Evolutionary conservation across 2,888 invertebrate genomes (phyloP).

Genomic region (Gastracanthus pulcherrimus): DNA sequence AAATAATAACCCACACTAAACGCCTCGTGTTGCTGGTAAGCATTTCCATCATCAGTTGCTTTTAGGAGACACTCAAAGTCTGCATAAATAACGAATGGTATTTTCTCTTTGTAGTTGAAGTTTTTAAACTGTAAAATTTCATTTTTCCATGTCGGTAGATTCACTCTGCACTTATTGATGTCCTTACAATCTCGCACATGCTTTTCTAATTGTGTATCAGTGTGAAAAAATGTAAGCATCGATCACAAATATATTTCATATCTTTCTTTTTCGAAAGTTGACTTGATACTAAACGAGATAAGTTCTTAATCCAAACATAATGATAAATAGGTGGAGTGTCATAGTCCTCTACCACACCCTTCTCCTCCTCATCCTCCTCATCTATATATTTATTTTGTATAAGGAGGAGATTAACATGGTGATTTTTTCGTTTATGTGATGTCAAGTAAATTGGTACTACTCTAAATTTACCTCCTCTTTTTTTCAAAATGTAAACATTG

Average conservation of each 20-base stretch:
- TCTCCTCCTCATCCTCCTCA: constrained; percentile 40
- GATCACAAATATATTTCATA: background rate
- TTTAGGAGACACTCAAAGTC: background rate
- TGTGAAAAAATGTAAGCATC: background rate
- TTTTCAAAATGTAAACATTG: too few species aligned
- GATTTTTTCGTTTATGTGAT: too few species aligned
- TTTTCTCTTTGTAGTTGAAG: background rate
- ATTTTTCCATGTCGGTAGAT: background rate
- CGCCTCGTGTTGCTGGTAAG: background rate
- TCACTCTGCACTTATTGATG: background rate
- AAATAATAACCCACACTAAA: too few species aligned
- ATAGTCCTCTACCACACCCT: background rate
- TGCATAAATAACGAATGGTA: too few species aligned
- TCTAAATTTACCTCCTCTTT: too few species aligned
- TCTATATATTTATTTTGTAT: too few species aligned
- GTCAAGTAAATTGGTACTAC: too few species aligned
- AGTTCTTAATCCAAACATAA: constrained; percentile 31
- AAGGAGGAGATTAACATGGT: too few species aligned
- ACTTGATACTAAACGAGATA: constrained; percentile 53
- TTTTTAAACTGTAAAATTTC: background rate
- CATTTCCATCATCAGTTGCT: background rate
- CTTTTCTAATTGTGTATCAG: background rate
- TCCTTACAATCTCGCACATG: background rate
- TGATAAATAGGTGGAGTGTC: too few species aligned
- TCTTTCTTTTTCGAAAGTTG: too few species aligned